Evolutionary conservation across 2,797 vertebrate genomes (phyloP).

Genomic region (Danio albolineatus): DNA sequence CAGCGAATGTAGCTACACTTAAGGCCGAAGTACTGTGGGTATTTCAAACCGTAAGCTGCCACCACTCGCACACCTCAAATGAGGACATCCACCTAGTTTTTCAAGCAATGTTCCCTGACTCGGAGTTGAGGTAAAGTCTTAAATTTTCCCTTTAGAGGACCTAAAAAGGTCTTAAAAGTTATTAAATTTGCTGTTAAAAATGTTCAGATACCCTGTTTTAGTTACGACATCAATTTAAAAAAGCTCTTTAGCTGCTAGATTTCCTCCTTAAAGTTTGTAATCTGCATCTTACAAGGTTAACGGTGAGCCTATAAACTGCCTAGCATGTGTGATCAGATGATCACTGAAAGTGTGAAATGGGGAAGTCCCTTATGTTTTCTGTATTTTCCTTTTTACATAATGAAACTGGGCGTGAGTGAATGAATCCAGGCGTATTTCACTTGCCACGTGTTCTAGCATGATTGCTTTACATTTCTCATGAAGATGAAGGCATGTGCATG

Average conservation of each 20-base stretch:
- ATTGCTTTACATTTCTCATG: background rate
- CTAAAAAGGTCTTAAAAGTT: no score
- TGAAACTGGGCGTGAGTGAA: background rate
- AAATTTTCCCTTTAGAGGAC: no score
- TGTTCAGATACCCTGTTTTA: no score
- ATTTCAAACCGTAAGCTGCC: no score
- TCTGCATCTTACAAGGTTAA: background rate
- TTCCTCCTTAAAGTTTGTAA: background rate
- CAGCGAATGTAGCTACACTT: no score
- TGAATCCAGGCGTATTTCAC: background rate
- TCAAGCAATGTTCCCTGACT: no score
- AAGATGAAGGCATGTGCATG: background rate
- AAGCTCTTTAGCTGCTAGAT: background rate
- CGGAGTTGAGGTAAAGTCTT: no score
- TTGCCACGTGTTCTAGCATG: background rate
- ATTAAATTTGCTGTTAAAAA: no score
- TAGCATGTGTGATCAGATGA: background rate
- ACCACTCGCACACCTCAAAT: no score
- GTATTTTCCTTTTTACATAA: background rate
- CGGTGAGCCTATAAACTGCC: background rate
- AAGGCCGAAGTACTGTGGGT: no score
- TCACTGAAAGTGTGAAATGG: background rate
- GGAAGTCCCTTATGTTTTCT: background rate
- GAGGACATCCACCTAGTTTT: no score
- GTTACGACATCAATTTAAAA: rapidly evolving